A percentile compares a stretch with the other conserved stretches of the same genome.
These are phyloP conservation scores for Etheostoma perlongum DNA, from an alignment of 2,797 vertebrate species.

Conservation along the genomic window DNA sequence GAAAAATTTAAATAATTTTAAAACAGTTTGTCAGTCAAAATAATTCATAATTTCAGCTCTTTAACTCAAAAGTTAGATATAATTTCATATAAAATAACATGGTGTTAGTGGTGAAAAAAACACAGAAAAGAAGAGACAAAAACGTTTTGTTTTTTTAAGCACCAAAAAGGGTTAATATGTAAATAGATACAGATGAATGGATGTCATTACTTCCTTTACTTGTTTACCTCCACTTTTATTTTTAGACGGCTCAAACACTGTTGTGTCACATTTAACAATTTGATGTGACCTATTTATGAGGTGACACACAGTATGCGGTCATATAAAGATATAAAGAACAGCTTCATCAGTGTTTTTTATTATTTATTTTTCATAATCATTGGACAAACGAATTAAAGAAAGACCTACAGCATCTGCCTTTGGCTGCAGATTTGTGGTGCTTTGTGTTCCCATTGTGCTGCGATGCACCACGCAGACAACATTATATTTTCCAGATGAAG, in stretches of 20 bases:
- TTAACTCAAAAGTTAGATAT: no score
- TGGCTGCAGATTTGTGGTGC: background rate
- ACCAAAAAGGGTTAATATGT: no score
- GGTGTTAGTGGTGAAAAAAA: no score
- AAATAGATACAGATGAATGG: background rate
- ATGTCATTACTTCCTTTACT: background rate
- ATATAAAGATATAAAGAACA: background rate
- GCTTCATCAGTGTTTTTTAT: background rate
- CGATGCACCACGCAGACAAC: background rate
- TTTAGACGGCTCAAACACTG: background rate
- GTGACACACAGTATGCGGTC: background rate
- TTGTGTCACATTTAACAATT: background rate
- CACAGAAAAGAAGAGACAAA: no score
- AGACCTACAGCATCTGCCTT: background rate
- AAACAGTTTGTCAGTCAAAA: no score
- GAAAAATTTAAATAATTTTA: no score
- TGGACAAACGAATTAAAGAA: background rate
- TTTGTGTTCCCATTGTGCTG: background rate
- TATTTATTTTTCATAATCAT: background rate
- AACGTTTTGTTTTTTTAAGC: no score
- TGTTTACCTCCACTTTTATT: background rate
- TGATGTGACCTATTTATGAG: background rate
- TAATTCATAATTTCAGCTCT: no score
- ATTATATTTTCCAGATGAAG: background rate
- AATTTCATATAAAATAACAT: no score